A percentile compares a stretch with the other conserved stretches of the same genome.
Evolutionary conservation across 2,113 vertebrate species (phyloP).

Genomic region (Mustelus asterias): DNA sequence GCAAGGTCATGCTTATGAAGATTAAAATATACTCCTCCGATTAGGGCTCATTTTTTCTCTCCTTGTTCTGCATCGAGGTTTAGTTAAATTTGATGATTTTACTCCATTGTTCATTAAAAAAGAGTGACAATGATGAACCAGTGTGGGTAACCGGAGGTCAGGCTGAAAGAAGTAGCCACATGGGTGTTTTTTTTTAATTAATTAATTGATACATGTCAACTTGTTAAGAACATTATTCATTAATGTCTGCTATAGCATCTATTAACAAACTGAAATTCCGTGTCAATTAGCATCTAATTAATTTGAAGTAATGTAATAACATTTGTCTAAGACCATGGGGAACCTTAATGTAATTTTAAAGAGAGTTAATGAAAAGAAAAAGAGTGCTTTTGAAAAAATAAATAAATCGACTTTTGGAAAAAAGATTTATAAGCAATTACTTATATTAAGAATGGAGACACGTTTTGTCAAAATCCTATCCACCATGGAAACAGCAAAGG

Average conservation of each 20-base stretch:
- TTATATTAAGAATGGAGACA: not conserved
- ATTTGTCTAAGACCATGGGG: slow-evolving; percentile 37
- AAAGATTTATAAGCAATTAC: not conserved
- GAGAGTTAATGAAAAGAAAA: slow-evolving; percentile 38
- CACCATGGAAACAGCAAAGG: not conserved
- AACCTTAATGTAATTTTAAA: slow-evolving; percentile 37
- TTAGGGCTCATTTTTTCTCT: not conserved
- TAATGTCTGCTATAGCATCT: slow-evolving; percentile 33
- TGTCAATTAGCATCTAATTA: slow-evolving; percentile 38
- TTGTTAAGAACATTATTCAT: slow-evolving; percentile 37
- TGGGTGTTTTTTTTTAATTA: slow-evolving; percentile 16
- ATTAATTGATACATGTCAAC: slow-evolving; percentile 33
- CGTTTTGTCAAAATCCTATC: not conserved
- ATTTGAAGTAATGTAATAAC: slow-evolving; percentile 38
- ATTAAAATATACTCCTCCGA: not conserved
- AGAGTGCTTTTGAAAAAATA: not conserved
- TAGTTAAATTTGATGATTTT: not conserved
- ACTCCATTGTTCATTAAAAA: slow-evolving; percentile 1
- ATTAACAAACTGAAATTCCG: slow-evolving; percentile 35
- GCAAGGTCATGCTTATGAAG: not conserved
- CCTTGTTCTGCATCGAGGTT: not conserved
- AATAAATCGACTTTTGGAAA: not conserved
- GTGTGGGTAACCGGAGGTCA: slow-evolving; percentile 20
- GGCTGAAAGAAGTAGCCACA: slow-evolving; percentile 1
- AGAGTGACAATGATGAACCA: not conserved